Percentiles rank a stretch among this genome's conserved stretches.
Conservation (phyloP, 1,140 invertebrate species). For the Ridgeia piscesae region DNA sequence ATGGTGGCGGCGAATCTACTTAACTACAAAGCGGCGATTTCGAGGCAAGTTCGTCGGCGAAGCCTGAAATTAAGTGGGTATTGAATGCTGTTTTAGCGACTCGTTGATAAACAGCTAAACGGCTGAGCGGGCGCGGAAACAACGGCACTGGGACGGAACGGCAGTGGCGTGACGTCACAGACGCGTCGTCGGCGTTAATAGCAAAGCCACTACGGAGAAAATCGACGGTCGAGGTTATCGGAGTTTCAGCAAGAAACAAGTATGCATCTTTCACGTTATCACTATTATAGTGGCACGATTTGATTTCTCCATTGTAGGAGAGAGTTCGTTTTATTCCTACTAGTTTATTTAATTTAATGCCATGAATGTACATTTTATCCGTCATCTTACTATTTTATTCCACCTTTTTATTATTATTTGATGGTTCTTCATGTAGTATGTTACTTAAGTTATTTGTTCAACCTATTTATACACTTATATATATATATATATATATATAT, state of each 20-base stretch:
- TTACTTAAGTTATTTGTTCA: no score
- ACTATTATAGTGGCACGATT: no score
- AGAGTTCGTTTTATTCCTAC: no score
- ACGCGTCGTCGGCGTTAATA: background rate
- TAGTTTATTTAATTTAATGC: no score
- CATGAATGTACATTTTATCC: no score
- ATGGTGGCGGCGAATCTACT: background rate
- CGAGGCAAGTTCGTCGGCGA: background rate
- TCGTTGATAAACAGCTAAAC: constrained; percentile 1
- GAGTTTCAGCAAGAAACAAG: background rate
- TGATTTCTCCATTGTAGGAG: no score
- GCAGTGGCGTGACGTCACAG: background rate
- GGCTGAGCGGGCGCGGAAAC: background rate
- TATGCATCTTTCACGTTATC: no score
- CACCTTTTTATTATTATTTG: no score
- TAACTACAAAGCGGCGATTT: background rate
- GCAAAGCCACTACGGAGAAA: background rate
- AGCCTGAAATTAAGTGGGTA: constrained; percentile 1
- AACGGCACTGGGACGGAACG: background rate
- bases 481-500: no score
- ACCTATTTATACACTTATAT: no score
- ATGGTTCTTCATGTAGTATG: no score
- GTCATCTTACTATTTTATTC: no score
- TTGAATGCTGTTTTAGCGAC: background rate
- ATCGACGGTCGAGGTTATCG: background rate